These are phyloP conservation scores for Cyclopterus lumpus DNA, from an alignment of 2,797 vertebrate species.

Conservation along the genomic window DNA sequence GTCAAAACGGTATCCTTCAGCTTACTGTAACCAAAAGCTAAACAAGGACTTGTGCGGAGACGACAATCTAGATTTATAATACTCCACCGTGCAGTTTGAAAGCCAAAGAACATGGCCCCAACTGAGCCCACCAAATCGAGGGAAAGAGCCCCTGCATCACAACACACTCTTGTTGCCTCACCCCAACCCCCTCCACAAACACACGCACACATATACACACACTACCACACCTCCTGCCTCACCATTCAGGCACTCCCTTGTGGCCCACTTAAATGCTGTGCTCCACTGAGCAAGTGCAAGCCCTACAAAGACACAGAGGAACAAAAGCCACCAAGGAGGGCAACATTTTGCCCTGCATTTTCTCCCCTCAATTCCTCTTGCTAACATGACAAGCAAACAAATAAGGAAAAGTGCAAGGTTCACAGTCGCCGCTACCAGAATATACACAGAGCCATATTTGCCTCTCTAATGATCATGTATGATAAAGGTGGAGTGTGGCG, in stretches of 20 bases:
- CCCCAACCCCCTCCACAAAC: slow-evolving; percentile 66
- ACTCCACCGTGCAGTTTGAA: slow-evolving; percentile 43
- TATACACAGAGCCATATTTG: slow-evolving; percentile 30
- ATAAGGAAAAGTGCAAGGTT: slow-evolving; percentile 33
- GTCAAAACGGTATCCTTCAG: slow-evolving; percentile 19
- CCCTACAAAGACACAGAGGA: slow-evolving; percentile 82
- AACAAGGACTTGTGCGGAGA: slow-evolving; percentile 19
- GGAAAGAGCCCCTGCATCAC: slow-evolving; percentile 74
- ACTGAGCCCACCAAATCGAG: slow-evolving; percentile 85
- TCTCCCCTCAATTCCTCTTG: slow-evolving; percentile 50
- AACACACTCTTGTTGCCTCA: slow-evolving; percentile 69
- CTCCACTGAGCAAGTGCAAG: slow-evolving; percentile 83
- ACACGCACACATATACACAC: slow-evolving; percentile 32
- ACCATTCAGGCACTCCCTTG: slow-evolving; percentile 85
- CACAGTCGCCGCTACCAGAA: slow-evolving; percentile 15
- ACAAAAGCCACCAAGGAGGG: slow-evolving; percentile 85
- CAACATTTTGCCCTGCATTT: slow-evolving; percentile 70
- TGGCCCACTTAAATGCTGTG: slow-evolving; percentile 87
- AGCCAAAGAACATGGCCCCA: slow-evolving; percentile 51
- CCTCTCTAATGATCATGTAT: slow-evolving; percentile 28
- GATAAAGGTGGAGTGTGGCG: slow-evolving; percentile 36
- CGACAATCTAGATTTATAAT: slow-evolving; percentile 28
- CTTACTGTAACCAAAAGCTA: slow-evolving; percentile 6
- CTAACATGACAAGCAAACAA: slow-evolving; percentile 50
- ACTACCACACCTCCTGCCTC: slow-evolving; percentile 73